phyloP scores from a whole-genome alignment of 2,113 vertebrate species.

The Corythornis cristatus region DNA sequence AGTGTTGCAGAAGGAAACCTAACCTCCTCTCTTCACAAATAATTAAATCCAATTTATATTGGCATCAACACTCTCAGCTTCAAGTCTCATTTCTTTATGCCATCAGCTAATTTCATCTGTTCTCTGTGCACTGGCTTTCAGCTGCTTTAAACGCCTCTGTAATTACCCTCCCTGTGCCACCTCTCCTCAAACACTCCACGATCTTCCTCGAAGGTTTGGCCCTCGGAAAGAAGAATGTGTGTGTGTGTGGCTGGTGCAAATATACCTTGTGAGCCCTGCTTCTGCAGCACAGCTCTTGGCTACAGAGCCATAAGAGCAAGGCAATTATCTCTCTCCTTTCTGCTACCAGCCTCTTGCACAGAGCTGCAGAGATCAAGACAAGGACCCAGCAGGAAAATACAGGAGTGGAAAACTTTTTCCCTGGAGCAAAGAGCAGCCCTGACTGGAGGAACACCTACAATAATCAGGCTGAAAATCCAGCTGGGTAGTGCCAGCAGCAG shows the following conservation, averaged over 20 bases:
- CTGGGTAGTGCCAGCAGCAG: neutral
- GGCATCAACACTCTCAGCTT: neutral
- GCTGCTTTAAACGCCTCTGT: neutral
- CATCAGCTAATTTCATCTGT: neutral
- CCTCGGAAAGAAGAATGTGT: neutral
- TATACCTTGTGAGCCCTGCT: neutral
- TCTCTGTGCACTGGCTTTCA: neutral
- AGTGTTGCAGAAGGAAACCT: neutral
- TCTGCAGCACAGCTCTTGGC: neutral
- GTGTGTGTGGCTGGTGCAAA: neutral
- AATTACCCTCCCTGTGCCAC: neutral
- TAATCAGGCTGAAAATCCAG: neutral
- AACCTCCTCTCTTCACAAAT: neutral
- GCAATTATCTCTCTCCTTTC: neutral
- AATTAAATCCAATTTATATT: slow-evolving; percentile 13
- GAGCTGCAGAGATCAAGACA: neutral
- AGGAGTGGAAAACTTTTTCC: neutral
- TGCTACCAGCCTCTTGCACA: neutral
- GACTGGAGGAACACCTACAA: neutral
- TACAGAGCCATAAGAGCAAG: neutral
- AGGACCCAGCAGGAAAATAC: neutral
- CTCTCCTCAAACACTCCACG: neutral
- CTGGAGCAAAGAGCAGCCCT: neutral
- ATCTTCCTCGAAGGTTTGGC: neutral
- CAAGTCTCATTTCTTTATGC: neutral